Conservation (phyloP, 1,140 invertebrate species). For the Drosophila willistoni region DNA sequence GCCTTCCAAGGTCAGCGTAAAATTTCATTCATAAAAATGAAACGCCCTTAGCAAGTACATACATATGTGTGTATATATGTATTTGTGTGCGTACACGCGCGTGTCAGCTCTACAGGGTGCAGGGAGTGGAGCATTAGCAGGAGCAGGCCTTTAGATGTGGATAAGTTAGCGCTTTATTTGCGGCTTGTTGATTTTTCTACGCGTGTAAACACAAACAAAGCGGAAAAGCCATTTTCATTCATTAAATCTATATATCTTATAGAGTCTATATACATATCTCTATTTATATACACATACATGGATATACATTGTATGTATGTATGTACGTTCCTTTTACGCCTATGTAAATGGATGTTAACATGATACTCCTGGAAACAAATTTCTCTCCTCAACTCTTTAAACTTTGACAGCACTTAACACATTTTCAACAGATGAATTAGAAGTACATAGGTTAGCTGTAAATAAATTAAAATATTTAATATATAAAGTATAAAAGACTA, state of each 20-base stretch:
- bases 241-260: slow-evolving; percentile 24
- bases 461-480: no score
- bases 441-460: no score
- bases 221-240: slow-evolving; percentile 67
- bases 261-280: not conserved
- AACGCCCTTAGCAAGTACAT: slow-evolving; percentile 48
- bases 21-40: slow-evolving; percentile 77
- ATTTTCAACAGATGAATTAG: no score
- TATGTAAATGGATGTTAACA: no score
- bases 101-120: slow-evolving; percentile 34
- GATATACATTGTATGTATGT: not conserved
- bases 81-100: slow-evolving; percentile 58
- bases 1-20: slow-evolving; percentile 73
- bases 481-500: no score
- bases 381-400: no score
- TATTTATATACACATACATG: not conserved
- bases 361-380: no score
- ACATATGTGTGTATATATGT: slow-evolving; percentile 19
- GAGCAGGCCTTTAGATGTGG: slow-evolving; percentile 11
- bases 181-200: slow-evolving; percentile 78
- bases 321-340: no score
- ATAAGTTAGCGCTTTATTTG: slow-evolving; percentile 50
- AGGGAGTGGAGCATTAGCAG: not conserved
- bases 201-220: slow-evolving; percentile 68
- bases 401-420: no score